Conservation (phyloP, 1,140 invertebrate species). For the Drosophila truncata region DNA sequence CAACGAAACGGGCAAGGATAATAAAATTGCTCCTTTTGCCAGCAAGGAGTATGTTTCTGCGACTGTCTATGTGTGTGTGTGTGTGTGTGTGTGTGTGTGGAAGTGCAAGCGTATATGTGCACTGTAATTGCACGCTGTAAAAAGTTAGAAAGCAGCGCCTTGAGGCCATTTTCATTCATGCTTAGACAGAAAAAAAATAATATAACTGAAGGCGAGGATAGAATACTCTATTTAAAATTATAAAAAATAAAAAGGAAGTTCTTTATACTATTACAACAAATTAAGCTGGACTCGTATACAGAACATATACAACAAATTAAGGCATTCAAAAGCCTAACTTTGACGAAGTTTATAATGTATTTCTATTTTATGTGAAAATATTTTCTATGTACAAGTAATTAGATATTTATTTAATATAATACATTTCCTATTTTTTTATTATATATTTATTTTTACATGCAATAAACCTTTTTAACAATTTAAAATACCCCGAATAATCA, state of each 20-base stretch:
- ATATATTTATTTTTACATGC: background rate
- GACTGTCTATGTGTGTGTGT: background rate
- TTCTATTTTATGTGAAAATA: too few species aligned
- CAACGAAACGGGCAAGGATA: constrained; percentile 11
- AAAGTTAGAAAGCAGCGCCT: constrained; percentile 39
- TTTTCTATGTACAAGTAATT: too few species aligned
- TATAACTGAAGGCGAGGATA: background rate
- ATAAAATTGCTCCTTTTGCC: constrained; percentile 34
- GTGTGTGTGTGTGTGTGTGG: background rate
- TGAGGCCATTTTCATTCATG: constrained; percentile 20
- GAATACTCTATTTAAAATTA: background rate
- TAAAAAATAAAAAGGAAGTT: too few species aligned
- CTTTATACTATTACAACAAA: background rate
- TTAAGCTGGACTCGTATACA: background rate
- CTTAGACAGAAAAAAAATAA: background rate
- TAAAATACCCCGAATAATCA: background rate
- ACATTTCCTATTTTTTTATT: background rate
- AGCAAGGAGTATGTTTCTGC: background rate
- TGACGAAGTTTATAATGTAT: too few species aligned
- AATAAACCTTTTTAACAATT: background rate
- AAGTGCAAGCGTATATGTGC: constrained; percentile 10
- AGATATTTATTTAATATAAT: background rate
- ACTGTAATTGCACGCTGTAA: constrained; percentile 26
- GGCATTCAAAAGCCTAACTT: background rate
- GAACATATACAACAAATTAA: background rate